These are phyloP conservation scores for Trichonephila clavipes DNA, from an alignment of 1,140 invertebrate species.

Conservation along the genomic window DNA sequence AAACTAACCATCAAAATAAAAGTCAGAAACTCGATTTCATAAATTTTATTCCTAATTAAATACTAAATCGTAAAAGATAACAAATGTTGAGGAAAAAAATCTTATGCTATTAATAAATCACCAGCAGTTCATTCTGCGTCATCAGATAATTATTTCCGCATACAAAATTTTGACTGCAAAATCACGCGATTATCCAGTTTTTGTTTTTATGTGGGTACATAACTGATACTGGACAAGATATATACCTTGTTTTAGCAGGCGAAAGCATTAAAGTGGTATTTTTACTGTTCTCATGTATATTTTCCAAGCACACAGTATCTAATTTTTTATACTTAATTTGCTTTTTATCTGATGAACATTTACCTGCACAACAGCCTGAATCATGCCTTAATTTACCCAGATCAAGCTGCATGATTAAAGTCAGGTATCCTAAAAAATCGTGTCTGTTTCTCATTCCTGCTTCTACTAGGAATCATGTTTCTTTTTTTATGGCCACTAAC, in stretches of 20 bases:
- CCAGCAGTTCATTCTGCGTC: no score
- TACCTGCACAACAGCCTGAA: background rate
- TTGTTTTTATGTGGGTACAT: background rate
- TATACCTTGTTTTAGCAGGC: background rate
- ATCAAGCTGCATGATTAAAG: background rate
- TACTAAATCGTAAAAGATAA: no score
- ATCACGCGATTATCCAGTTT: no score
- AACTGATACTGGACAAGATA: background rate
- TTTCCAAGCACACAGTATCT: background rate
- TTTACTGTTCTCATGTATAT: background rate
- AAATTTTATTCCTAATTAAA: no score
- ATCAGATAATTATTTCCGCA: no score
- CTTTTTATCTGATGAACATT: slow-evolving; percentile 10
- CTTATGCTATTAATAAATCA: no score
- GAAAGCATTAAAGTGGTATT: background rate
- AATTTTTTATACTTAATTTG: background rate
- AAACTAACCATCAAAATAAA: no score
- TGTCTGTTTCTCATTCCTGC: background rate
- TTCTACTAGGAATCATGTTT: background rate
- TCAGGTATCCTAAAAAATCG: background rate
- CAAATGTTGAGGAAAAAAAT: no score
- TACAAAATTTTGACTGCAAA: no score
- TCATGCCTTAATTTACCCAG: background rate
- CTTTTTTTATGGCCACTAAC: background rate
- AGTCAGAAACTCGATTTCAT: no score